A percentile compares a stretch with the other conserved stretches of the same genome.
Evolutionary conservation across 92 coral and sea anemone species (phyloP).

Genomic region (Parazoanthus swiftii): DNA sequence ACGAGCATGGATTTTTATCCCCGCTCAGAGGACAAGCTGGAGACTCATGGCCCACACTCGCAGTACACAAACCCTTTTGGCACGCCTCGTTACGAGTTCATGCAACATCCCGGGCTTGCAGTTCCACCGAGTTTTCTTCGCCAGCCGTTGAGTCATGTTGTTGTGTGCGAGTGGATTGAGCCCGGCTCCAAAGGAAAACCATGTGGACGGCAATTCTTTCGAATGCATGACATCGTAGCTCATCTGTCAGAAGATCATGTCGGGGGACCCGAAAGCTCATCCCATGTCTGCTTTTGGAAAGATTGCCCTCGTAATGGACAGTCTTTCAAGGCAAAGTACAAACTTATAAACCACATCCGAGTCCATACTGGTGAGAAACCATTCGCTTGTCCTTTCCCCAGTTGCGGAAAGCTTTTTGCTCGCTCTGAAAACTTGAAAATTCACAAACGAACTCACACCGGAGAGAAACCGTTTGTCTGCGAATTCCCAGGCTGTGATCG

Average conservation of each 20-base stretch:
- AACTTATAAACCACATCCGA: slow-evolving; percentile 97
- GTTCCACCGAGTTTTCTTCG: slow-evolving; percentile 91
- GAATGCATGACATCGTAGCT: slow-evolving; percentile 99
- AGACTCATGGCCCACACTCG: slow-evolving; percentile 56
- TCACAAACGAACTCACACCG: slow-evolving; percentile 99
- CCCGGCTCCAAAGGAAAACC: slow-evolving; percentile 98
- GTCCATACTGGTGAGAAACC: slow-evolving; percentile 99
- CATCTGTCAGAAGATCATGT: slow-evolving; percentile 99
- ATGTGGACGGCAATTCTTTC: slow-evolving; percentile 97
- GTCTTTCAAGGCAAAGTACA: slow-evolving; percentile 97
- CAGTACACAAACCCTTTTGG: slow-evolving; percentile 87
- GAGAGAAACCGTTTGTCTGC: slow-evolving; percentile 98
- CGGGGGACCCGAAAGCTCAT: slow-evolving; percentile 97
- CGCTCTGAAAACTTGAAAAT: slow-evolving; percentile 99
- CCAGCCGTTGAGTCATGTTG: slow-evolving; percentile 96
- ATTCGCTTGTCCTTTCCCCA: slow-evolving; percentile 96
- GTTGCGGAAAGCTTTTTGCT: slow-evolving; percentile 99
- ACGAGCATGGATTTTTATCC: slow-evolving; percentile 68
- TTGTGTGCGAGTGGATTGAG: slow-evolving; percentile 98
- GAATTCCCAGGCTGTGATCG: slow-evolving; percentile 99
- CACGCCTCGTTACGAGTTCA: slow-evolving; percentile 84
- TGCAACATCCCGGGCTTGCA: slow-evolving; percentile 87
- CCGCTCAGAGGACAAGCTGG: slow-evolving; percentile 74
- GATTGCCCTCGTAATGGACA: slow-evolving; percentile 94
- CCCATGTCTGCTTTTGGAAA: slow-evolving; percentile 98